Evolutionary conservation across 2,797 vertebrate species (phyloP).

Genomic region (Lepilemur septentrionalis): DNA sequence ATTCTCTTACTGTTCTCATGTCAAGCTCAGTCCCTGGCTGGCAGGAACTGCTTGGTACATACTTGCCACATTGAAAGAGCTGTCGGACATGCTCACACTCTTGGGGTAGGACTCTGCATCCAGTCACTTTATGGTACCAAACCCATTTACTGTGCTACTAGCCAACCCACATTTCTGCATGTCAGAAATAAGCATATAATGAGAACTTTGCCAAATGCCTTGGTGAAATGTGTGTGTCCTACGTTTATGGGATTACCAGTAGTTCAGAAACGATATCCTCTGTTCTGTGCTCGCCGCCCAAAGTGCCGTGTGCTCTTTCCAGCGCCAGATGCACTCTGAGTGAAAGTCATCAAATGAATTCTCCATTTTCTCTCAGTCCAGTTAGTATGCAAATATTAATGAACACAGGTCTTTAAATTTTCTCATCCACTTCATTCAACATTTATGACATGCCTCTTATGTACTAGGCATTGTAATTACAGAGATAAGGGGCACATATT

Average conservation of each 20-base stretch:
- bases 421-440: not conserved
- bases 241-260: not conserved
- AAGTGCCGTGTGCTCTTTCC: not conserved
- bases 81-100: fast-evolving
- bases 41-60: not conserved
- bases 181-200: not conserved
- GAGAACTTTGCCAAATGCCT: not conserved
- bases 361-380: not conserved
- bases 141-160: not conserved
- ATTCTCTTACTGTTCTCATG: not conserved
- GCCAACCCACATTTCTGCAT: not conserved
- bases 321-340: not conserved
- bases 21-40: not conserved
- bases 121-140: too few species aligned
- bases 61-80: not conserved
- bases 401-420: not conserved
- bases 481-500: not conserved
- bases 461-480: too few species aligned
- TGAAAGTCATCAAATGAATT: not conserved
- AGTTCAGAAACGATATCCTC: not conserved
- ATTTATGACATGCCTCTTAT: not conserved
- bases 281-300: not conserved
- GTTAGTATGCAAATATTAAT: not conserved
- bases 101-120: not conserved
- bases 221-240: not conserved